Percentiles rank a stretch among this genome's conserved stretches.
Conservation (phyloP, 2,888 invertebrate species). For the Tinea pellionella region DNA sequence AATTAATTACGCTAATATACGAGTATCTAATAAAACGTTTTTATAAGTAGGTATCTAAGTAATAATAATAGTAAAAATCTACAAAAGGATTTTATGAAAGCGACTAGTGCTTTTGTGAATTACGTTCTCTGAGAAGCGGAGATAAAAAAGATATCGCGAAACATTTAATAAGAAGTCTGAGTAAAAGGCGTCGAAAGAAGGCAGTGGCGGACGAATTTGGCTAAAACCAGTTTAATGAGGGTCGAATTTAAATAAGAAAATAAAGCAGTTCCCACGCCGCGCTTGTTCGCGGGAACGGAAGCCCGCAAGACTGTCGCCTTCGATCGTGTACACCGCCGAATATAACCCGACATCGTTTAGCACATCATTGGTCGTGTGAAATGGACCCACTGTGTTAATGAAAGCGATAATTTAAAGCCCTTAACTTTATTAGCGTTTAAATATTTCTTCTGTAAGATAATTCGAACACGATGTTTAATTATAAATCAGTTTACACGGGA, state of each 20-base stretch:
- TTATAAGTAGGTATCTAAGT: not conserved
- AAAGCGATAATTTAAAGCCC: conserved; percentile 10
- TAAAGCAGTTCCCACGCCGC: conserved; percentile 67
- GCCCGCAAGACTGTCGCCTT: conserved; percentile 22
- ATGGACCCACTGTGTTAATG: conserved; percentile 1
- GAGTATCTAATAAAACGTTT: too few relatives aligned
- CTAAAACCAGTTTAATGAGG: conserved; percentile 69
- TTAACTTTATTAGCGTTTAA: not conserved
- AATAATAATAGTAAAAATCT: not conserved
- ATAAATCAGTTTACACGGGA: conserved; percentile 1
- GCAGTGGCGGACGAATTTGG: conserved; percentile 58
- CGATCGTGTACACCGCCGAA: not conserved
- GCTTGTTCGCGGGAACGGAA: conserved; percentile 65
- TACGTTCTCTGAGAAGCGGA: not conserved
- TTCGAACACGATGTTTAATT: not conserved
- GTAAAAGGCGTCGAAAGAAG: conserved; percentile 70
- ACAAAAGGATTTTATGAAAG: conserved; percentile 3
- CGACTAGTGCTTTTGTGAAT: not conserved
- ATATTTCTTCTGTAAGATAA: conserved; percentile 3
- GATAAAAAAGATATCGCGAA: not conserved
- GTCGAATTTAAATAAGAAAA: conserved; percentile 69
- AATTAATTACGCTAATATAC: too few relatives aligned
- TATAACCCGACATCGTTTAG: conserved; percentile 1
- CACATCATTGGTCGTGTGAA: not conserved
- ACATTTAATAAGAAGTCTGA: conserved; percentile 18